phyloP scores from a whole-genome alignment of 2,888 invertebrate species.

The Eristalis pertinax region DNA sequence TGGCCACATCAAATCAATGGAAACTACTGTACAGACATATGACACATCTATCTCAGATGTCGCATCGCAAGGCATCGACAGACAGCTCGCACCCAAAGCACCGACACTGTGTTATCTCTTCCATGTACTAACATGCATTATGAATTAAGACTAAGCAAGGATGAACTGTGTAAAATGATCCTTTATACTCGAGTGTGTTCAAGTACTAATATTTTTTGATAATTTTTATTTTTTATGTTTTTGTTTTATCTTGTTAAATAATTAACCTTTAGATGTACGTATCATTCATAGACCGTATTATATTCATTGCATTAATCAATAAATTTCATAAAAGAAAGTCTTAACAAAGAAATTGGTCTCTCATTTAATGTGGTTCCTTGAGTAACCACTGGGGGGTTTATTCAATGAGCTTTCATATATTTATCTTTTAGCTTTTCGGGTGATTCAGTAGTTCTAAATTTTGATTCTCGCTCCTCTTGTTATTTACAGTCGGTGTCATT shows the following conservation, averaged over 20 bases:
- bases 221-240: neutral
- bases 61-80: conserved; percentile 30
- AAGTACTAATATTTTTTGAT: conserved; percentile 30
- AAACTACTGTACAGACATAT: conserved; percentile 13
- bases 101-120: conserved; percentile 62
- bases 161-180: neutral
- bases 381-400: no score
- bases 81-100: conserved; percentile 71
- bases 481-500: no score
- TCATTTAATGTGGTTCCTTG: neutral
- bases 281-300: neutral
- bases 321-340: conserved; percentile 42
- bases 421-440: no score
- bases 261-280: conserved; percentile 25
- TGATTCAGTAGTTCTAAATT: no score
- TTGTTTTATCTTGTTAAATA: neutral
- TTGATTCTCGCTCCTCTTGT: no score
- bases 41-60: neutral
- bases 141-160: conserved; percentile 48
- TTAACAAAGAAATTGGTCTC: neutral
- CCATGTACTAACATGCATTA: conserved; percentile 26
- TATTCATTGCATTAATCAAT: conserved; percentile 48
- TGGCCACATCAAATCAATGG: conserved; percentile 5
- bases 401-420: no score
- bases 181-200: conserved; percentile 47